A percentile compares a stretch with the other conserved stretches of the same genome.
Evolutionary conservation across 2,113 vertebrate genomes (phyloP).

Genomic region (Oncorhynchus masou): DNA sequence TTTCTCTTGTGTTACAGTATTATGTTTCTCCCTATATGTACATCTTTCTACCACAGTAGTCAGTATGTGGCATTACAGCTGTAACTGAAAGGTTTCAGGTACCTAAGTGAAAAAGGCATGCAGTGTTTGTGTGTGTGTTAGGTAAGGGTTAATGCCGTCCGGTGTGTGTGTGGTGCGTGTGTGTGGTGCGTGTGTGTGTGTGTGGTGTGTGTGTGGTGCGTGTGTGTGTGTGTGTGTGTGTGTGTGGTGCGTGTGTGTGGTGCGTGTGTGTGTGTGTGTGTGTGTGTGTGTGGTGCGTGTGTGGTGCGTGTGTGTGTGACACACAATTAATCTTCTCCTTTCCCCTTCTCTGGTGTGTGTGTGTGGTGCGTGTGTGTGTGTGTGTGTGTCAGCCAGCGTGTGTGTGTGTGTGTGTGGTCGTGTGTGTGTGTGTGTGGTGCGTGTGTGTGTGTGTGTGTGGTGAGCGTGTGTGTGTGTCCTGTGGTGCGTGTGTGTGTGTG

Average conservation of each 20-base stretch:
- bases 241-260: no score
- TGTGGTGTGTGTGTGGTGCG: no score
- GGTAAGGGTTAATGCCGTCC: constrained; percentile 62
- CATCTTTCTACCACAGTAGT: no score
- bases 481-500: constrained; percentile 48
- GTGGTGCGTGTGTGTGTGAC: constrained; percentile 61
- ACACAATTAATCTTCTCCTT: no score
- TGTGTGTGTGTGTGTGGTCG: not conserved
- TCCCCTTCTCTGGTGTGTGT: no score
- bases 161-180: constrained; percentile 11
- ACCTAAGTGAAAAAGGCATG: not conserved
- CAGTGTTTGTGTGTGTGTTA: constrained; percentile 2
- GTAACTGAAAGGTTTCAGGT: not conserved
- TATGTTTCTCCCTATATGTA: no score
- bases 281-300: constrained; percentile 59
- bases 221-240: constrained; percentile 41
- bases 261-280: no score
- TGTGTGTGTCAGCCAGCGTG: no score
- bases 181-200: constrained; percentile 48
- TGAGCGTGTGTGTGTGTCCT: no score
- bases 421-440: constrained; percentile 13
- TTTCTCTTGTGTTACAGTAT: no score
- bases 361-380: constrained; percentile 21
- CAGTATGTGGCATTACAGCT: not conserved
- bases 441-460: not conserved